Evolutionary conservation across 2,888 invertebrate genomes (phyloP), one percentile per base, ranked within the genome.

Genomic region (Phalangium opilio): DNA sequence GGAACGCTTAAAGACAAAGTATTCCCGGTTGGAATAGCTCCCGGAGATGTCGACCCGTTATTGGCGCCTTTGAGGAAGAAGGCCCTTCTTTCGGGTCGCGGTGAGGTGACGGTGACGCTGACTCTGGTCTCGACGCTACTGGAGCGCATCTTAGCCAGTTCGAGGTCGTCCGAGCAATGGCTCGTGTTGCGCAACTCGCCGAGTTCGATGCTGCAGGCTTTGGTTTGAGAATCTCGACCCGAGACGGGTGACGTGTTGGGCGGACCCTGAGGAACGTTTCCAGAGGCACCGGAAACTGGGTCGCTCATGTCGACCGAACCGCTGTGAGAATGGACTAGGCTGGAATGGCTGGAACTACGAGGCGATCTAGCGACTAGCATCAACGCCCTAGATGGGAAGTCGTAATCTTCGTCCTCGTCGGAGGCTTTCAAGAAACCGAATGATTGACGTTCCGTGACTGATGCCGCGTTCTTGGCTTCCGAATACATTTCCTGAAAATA

Each of bases 291-390:
- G 12, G 38, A 38, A 18, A 38, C 21, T 12, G 48, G 36, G 43
- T 49, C 49, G 14, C 27, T 43, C 46, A 43, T 50, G 12, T 54
- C 54, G 14, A 51, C 42, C n/a, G 54, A 54, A 19, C 54, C 54
- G 12, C 49, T 76, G 64, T 81, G 80, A 58, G 81, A 81, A 61
- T 81, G 81, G 48, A 78, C 78, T 12, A 81, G 71, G 57, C 79
- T 73, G 55, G 79, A 76, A 38, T 74, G 75, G 54, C 76, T 75
- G 21, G 66, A 65, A 21, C 65, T 69, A 21, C 70, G 64, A 5
- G 71, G 71, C n/a, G 58, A 57, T 32, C 48, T 41, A 19, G 40
- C 50, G 11, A 39, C 51, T 67, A 65, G 14, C 55, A 56, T 33
- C 56, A 58, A 19, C 47, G 54, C 41, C 33, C 59, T 55, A 34